A percentile compares a stretch with the other conserved stretches of the same genome.
Evolutionary conservation across 2,888 invertebrate species (phyloP).

Genomic region (Augiades crinisus): DNA sequence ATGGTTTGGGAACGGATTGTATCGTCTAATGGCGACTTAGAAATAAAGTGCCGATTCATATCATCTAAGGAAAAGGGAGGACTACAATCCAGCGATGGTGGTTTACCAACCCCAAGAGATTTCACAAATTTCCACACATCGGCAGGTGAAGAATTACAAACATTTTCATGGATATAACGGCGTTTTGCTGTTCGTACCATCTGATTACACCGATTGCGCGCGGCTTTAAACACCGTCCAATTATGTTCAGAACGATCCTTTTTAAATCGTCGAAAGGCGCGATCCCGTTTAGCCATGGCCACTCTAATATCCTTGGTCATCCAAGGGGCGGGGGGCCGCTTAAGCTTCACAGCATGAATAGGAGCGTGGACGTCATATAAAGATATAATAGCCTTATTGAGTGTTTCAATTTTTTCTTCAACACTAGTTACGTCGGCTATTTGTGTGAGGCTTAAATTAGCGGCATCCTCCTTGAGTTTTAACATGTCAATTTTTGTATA

Average conservation of each 20-base stretch:
- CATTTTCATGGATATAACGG: slow-evolving; percentile 1
- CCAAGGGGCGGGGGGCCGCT: background rate
- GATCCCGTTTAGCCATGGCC: background rate
- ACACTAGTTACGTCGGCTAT: background rate
- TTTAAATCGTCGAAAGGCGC: background rate
- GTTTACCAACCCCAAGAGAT: background rate
- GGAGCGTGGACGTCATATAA: background rate
- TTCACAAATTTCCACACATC: background rate
- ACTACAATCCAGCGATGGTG: background rate
- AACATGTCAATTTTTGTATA: background rate
- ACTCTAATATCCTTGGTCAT: background rate
- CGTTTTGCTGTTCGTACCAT: too few species aligned
- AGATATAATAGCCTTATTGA: background rate
- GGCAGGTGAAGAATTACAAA: background rate
- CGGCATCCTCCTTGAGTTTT: background rate
- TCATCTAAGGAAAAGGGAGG: background rate
- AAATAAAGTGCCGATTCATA: background rate
- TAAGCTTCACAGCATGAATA: background rate
- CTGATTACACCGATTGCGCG: background rate
- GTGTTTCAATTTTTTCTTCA: background rate
- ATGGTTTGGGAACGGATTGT: background rate
- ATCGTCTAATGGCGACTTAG: background rate
- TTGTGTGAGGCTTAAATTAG: background rate
- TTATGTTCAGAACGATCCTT: background rate
- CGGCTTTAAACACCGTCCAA: background rate